Evolutionary conservation across 2,113 vertebrate genomes (phyloP).

Genomic region (Pipra filicauda): DNA sequence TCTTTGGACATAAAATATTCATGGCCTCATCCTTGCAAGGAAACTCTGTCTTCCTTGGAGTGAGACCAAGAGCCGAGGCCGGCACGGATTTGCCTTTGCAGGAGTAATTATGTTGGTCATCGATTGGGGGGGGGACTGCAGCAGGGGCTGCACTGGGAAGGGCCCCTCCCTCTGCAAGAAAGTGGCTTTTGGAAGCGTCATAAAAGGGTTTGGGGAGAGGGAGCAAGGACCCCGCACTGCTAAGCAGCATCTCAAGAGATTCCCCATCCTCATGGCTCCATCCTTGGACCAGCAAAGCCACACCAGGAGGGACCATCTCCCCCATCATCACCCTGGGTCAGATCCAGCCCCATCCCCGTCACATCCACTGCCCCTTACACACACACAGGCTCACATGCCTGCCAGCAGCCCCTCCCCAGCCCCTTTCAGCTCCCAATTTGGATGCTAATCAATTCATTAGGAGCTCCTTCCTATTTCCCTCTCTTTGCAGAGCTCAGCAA

Average conservation of each 20-base stretch:
- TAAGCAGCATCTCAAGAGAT: not conserved
- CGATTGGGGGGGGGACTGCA: not conserved
- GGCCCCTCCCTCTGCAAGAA: rapidly evolving
- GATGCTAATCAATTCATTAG: not conserved
- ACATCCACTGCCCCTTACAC: rapidly evolving
- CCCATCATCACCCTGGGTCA: not conserved
- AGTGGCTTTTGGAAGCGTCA: not conserved
- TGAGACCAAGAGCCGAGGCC: not conserved
- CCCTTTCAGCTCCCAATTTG: not conserved
- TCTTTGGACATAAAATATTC: conserved; percentile 64
- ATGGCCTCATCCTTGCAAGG: conserved; percentile 53
- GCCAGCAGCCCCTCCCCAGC: not conserved
- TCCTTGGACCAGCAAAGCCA: rapidly evolving
- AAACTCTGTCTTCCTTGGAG: conserved; percentile 49
- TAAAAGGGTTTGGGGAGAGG: not conserved
- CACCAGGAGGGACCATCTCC: not conserved
- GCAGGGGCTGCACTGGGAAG: not conserved
- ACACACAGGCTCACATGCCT: not conserved
- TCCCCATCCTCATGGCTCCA: not conserved
- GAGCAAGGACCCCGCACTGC: rapidly evolving
- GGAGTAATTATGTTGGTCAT: not conserved
- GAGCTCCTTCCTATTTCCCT: not conserved
- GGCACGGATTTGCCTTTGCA: conserved; percentile 43
- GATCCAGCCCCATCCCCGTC: not conserved
- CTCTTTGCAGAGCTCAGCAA: not conserved